Conservation (phyloP, 2,888 invertebrate species). For the Drosophila vallismaia region DNA sequence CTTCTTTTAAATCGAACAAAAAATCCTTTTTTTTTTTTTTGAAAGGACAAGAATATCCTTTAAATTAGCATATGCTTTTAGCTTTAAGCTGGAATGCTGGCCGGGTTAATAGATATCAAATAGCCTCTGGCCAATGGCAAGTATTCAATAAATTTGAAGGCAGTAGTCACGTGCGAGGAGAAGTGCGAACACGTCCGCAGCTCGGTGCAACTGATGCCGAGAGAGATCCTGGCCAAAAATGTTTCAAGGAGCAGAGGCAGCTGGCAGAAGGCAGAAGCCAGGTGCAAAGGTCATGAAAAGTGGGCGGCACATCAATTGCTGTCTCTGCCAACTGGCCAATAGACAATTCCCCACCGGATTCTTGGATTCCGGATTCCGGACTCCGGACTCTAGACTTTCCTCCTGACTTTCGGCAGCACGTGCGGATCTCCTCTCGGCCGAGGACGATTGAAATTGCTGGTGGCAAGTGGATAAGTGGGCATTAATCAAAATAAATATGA, state of each 20-base stretch:
- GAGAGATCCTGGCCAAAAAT: slow-evolving; percentile 3
- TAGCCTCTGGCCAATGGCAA: slow-evolving; percentile 79
- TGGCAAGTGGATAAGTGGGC: slow-evolving; percentile 78
- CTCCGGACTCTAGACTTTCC: background rate
- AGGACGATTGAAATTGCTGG: slow-evolving; percentile 74
- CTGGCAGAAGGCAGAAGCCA: slow-evolving; percentile 35
- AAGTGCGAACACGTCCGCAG: slow-evolving; percentile 79
- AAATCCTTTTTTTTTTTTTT: background rate
- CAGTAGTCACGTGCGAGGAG: slow-evolving; percentile 74
- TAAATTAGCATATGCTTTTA: slow-evolving; percentile 58
- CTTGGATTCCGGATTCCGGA: background rate
- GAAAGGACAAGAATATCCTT: background rate
- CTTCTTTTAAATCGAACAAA: background rate
- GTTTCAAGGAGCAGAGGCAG: background rate
- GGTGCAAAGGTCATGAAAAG: slow-evolving; percentile 71
- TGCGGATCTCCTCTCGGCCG: slow-evolving; percentile 28
- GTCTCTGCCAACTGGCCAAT: slow-evolving; percentile 68
- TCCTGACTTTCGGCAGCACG: slow-evolving; percentile 44
- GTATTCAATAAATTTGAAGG: slow-evolving; percentile 80
- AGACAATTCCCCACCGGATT: slow-evolving; percentile 55
- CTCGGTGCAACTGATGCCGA: slow-evolving; percentile 74
- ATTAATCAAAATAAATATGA: slow-evolving; percentile 79
- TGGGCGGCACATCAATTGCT: slow-evolving; percentile 72
- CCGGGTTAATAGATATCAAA: slow-evolving; percentile 77
- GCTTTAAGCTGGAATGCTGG: background rate